Conservation (phyloP, 2,888 invertebrate species). For the Chouioia cunea region DNA sequence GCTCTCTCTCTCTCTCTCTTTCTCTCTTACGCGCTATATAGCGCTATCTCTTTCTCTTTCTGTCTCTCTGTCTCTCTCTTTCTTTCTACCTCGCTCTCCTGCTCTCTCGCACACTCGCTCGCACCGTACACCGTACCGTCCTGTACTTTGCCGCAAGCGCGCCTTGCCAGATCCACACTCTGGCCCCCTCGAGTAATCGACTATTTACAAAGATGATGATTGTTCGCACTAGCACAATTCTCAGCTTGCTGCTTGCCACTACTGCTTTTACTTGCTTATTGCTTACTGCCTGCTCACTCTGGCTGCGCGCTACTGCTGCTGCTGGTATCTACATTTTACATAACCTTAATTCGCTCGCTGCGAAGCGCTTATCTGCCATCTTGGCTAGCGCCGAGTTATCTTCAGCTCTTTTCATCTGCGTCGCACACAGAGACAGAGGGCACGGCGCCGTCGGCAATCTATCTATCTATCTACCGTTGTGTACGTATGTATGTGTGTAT, state of each 20-base stretch:
- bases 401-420: conserved; percentile 36
- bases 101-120: background rate
- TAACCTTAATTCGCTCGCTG: conserved; percentile 47
- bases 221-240: conserved; percentile 8
- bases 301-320: background rate
- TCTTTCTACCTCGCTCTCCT: background rate
- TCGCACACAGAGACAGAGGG: background rate
- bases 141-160: conserved; percentile 1
- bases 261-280: background rate
- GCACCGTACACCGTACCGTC: background rate
- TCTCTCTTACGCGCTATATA: background rate
- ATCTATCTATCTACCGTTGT: conserved; percentile 5
- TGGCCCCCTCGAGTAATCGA: conserved; percentile 31
- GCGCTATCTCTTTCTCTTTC: background rate
- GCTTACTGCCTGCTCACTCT: background rate
- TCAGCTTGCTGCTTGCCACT: background rate
- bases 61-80: conserved; percentile 6
- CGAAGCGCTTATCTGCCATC: conserved; percentile 40
- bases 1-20: background rate
- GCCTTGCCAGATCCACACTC: conserved; percentile 14
- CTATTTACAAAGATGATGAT: conserved; percentile 48
- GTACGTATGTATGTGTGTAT: too few species aligned
- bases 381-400: conserved; percentile 13
- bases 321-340: conserved; percentile 48
- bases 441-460: conserved; percentile 11